phyloP scores from a whole-genome alignment of 2,888 invertebrate genomes.

The Cryptus armator region DNA sequence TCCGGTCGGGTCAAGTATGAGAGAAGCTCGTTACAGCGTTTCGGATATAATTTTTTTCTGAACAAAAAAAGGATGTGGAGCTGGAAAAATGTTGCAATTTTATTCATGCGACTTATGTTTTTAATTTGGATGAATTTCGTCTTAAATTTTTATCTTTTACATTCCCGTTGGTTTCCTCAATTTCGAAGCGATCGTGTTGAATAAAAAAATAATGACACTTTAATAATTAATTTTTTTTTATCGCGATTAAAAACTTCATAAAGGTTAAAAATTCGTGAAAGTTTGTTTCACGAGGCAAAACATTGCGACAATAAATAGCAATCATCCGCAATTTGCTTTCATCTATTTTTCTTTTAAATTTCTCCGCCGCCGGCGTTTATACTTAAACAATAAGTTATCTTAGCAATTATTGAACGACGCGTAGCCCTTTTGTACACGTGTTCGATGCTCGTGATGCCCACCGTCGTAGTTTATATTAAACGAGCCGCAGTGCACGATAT shows the following conservation, averaged over 20 bases:
- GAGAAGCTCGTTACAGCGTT: too few species aligned
- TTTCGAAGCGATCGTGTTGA: too few species aligned
- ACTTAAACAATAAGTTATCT: neutral
- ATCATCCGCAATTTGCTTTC: neutral
- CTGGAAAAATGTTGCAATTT: too few species aligned
- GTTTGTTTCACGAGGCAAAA: neutral
- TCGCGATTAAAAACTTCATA: neutral
- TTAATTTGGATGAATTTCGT: too few species aligned
- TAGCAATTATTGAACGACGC: slow-evolving; percentile 44
- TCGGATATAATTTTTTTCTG: too few species aligned
- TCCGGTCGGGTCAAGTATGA: too few species aligned
- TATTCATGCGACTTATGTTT: too few species aligned
- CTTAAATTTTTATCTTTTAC: too few species aligned
- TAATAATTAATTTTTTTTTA: too few species aligned
- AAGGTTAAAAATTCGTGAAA: neutral
- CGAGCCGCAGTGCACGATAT: slow-evolving; percentile 34
- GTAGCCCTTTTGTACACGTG: slow-evolving; percentile 4
- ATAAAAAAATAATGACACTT: too few species aligned
- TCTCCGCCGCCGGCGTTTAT: neutral
- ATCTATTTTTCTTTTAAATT: slow-evolving; percentile 2
- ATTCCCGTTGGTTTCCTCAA: too few species aligned
- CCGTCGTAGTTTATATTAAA: slow-evolving; percentile 39
- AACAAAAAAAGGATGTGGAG: too few species aligned
- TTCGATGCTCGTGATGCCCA: neutral
- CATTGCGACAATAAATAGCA: slow-evolving; percentile 14